Evolutionary conservation across 2,113 vertebrate species (phyloP), one percentile per base, ranked within the genome.

Genomic region (Pelecanus crispus): DNA sequence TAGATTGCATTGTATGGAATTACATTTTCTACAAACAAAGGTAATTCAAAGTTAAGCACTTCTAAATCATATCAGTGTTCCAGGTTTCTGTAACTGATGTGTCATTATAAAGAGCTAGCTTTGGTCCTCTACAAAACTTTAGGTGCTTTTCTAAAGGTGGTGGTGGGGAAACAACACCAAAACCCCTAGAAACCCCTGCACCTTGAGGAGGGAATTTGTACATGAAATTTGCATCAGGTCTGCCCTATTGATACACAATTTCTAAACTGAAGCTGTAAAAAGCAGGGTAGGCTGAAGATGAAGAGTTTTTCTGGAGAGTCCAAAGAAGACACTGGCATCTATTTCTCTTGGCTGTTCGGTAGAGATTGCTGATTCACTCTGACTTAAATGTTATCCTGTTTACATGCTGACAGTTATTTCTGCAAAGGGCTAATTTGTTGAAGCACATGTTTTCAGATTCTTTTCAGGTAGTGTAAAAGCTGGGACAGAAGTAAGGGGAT

Each of bases 361-460:
- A 56, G 49, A 92, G 42, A 83, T 86, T 96, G 95, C 93, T 95
- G 95, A 96, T 95, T 96, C 92, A 95, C 42, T 90, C 62, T 96
- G 92, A 96, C 95, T 95, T 95, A 55, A 86, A 85, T 82, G 82
- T 96, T 95, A 74, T 16, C 85, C 82, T 96, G 95, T 96, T 96
- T 94, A 96, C 88, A 18, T 74, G 44, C 67, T 81, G 50, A 44
- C 85, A 70, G 50, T 85, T 92, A 66, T 44, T 95, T 81, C 67
- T 80, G 45, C 52, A 90, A 61, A 88, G 67, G 21, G 50, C 79
- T 90, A 45, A 47, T 95, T 92, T 92, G 67, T 34, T 68, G n/a
- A 77, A 90, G 20, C 38, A 11, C 6, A 1, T 34, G 66, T 66
- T 91, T 94, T 47, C 77, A 61, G 47, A 59, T 85, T 91, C 56